These are phyloP conservation scores for Parochlus steinenii DNA, from an alignment of 2,888 invertebrate species.

Conservation along the genomic window DNA sequence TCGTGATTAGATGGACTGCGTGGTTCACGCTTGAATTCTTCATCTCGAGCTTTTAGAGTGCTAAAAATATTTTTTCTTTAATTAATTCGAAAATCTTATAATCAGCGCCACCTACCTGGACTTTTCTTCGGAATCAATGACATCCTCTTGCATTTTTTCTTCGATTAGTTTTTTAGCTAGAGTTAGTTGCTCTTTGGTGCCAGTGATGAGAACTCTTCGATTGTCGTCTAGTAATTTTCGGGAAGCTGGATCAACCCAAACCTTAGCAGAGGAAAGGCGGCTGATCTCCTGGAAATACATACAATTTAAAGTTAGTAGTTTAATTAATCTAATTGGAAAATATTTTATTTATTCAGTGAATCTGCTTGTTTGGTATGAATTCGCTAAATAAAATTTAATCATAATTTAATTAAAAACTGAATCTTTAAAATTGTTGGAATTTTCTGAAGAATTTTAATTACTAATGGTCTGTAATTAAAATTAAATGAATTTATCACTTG, in stretches of 20 bases:
- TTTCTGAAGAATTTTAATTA: no score
- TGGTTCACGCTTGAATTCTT: slow-evolving; percentile 34
- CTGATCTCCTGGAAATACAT: slow-evolving; percentile 52
- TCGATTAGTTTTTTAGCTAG: slow-evolving; percentile 54
- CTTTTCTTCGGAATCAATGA: no score
- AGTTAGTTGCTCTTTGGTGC: slow-evolving; percentile 58
- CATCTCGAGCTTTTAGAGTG: slow-evolving; percentile 21
- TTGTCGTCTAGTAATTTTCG: slow-evolving; percentile 20
- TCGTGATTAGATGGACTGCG: slow-evolving; percentile 19
- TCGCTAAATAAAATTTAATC: no score
- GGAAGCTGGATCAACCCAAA: slow-evolving; percentile 38
- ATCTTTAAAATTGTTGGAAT: no score
- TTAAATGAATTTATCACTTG: no score
- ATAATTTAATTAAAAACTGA: no score
- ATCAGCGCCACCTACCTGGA: no score
- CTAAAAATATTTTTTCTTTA: neutral
- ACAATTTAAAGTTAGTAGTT: no score
- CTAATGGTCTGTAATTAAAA: no score
- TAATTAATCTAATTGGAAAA: no score
- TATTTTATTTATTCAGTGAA: no score
- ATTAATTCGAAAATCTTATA: neutral
- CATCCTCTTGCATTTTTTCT: slow-evolving; percentile 48
- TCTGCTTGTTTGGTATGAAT: no score
- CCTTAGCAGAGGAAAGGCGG: slow-evolving; percentile 52
- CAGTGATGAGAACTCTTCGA: slow-evolving; percentile 35